Evolutionary conservation across 2,113 vertebrate genomes (phyloP).

Genomic region (Eurypyga helias): DNA sequence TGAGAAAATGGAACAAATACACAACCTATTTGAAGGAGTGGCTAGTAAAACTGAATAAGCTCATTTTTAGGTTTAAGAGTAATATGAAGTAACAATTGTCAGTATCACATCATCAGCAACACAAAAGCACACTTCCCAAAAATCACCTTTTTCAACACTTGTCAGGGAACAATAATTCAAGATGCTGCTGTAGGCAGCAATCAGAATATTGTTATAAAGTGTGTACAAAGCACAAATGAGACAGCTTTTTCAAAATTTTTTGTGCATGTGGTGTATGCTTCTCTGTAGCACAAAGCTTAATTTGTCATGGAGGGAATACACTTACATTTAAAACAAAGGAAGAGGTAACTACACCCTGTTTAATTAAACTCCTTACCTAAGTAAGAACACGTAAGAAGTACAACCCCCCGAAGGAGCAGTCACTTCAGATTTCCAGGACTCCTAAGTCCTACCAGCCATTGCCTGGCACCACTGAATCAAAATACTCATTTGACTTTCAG

Average conservation of each 20-base stretch:
- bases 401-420: neutral
- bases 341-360: neutral
- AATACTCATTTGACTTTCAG: neutral
- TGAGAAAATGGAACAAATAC: neutral
- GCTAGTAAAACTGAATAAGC: neutral
- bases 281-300: neutral
- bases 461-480: neutral
- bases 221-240: neutral
- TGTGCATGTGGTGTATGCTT: neutral
- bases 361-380: neutral
- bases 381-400: neutral
- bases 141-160: neutral
- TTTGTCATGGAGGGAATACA: neutral
- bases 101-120: neutral
- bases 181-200: neutral
- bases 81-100: neutral
- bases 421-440: neutral
- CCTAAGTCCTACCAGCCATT: neutral
- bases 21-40: neutral
- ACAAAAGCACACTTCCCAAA: neutral
- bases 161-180: neutral
- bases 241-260: neutral
- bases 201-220: neutral
- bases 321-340: neutral
- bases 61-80: neutral